Conservation (phyloP, 1,140 invertebrate species). For the Heliconius nattereri region DNA sequence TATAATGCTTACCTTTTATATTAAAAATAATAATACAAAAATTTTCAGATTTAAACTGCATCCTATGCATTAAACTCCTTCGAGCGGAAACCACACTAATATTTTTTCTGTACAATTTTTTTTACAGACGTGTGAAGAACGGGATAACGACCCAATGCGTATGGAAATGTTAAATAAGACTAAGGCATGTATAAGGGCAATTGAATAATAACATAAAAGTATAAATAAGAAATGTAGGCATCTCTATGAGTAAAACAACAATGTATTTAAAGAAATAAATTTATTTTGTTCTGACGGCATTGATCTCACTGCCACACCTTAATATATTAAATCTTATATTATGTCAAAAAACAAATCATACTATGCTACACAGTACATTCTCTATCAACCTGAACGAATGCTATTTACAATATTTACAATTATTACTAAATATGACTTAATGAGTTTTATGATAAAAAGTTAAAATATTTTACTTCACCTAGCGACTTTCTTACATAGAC, state of each 20-base stretch:
- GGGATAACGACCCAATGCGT: too few species aligned
- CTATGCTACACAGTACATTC: slow-evolving; percentile 39
- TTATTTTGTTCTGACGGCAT: slow-evolving; percentile 73
- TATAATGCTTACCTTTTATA: too few species aligned
- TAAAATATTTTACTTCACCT: not conserved
- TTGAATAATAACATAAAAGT: slow-evolving; percentile 20
- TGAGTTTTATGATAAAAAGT: not conserved
- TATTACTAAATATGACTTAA: slow-evolving; percentile 1
- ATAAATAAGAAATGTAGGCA: slow-evolving; percentile 1
- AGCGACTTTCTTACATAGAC: not conserved
- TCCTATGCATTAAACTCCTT: too few species aligned
- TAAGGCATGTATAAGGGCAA: slow-evolving; percentile 39
- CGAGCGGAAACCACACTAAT: too few species aligned
- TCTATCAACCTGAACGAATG: slow-evolving; percentile 19
- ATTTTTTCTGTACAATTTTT: too few species aligned
- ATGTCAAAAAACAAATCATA: slow-evolving; percentile 31
- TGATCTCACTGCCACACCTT: slow-evolving; percentile 41
- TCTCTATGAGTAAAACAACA: slow-evolving; percentile 56
- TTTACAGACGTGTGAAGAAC: too few species aligned
- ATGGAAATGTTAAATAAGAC: slow-evolving; percentile 39
- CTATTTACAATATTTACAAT: slow-evolving; percentile 62
- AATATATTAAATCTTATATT: slow-evolving; percentile 30
- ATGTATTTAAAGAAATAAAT: slow-evolving; percentile 72
- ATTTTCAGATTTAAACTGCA: too few species aligned
- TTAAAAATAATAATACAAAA: too few species aligned